Conservation (phyloP, 2,888 invertebrate genomes). For the Perizoma flavofasciatum region DNA sequence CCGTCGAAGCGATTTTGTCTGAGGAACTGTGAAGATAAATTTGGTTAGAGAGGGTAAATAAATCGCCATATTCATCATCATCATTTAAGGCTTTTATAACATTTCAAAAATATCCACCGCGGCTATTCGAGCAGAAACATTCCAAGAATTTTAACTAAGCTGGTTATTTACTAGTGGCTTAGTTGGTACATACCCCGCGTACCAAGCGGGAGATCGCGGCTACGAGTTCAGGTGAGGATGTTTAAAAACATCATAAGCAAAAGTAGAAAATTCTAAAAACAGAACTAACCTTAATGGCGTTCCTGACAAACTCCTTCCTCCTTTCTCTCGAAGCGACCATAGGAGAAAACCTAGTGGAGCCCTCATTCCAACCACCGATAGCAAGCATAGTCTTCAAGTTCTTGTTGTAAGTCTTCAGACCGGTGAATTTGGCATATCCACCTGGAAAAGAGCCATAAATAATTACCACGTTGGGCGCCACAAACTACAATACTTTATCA, state of each 20-base stretch:
- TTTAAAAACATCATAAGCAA: no score
- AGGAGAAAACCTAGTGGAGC: conserved; percentile 93
- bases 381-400: conserved; percentile 95
- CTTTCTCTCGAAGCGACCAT: conserved; percentile 91
- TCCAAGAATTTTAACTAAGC: no score
- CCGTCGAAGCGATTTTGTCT: conserved; percentile 97
- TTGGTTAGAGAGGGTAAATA: neutral
- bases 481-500: no score
- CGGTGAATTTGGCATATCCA: conserved; percentile 97
- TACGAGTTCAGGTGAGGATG: no score
- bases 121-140: no score
- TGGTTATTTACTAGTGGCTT: no score
- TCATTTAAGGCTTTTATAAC: no score
- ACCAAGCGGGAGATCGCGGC: no score
- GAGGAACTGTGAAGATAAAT: conserved; percentile 83
- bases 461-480: neutral
- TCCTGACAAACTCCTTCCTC: conserved; percentile 92
- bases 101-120: no score
- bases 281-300: conserved; percentile 88
- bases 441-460: conserved; percentile 77
- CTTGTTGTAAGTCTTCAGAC: conserved; percentile 96
- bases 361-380: conserved; percentile 97
- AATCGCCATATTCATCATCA: no score
- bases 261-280: no score
- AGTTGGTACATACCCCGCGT: no score